Evolutionary conservation across 1,140 invertebrate species (phyloP), one percentile per base, ranked within the genome.

Genomic region (Drosophila paulistorum): DNA sequence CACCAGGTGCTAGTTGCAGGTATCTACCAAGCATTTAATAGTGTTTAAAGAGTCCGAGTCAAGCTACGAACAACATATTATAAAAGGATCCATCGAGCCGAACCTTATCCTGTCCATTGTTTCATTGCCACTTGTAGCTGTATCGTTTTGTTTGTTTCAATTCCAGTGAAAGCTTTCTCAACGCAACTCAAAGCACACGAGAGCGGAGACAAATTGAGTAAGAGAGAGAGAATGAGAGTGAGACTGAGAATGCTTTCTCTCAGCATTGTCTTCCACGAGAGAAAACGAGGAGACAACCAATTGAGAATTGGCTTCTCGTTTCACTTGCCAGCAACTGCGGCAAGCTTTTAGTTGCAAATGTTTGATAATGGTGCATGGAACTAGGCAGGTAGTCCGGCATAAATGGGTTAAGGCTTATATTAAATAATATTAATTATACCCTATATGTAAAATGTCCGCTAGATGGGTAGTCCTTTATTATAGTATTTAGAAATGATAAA

Each of bases 61-160:
- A 23, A 9, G 45, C 23, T 26, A 26, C 23, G 23, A 26, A 4
- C 23, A 26, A 26, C 23, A 26, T 26, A 26, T 26, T 26, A 26
- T 26, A 51, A 1, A 20, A 23, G 45, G 10, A 14, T 5, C 17
- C 17, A 51, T 10, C 2, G 3, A 37, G 33, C 55, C 9, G 30
- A 17, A 17, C 7, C 4, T 14, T 37, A 33, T n/a, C 33, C 13
- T 17, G 14, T 13, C 14, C 59, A 41, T 61, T 61, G 59, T 61
- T 61, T 61, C 59, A 61, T 61, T 61, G 14, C 59, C 59, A 42
- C 23, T 39, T 61, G 59, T 61, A n/a, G 59, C 39, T 58, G 14
- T 63, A 42, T 51, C 68, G 17, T 55, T 48, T 51, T 23, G 45
- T 51, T 23, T 45, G 76, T 78, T 75, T 71, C 72, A 66, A 35